Base-by-base conservation (phyloP, 2,888 invertebrate species). In the Acanthopleura granulata region DNA sequence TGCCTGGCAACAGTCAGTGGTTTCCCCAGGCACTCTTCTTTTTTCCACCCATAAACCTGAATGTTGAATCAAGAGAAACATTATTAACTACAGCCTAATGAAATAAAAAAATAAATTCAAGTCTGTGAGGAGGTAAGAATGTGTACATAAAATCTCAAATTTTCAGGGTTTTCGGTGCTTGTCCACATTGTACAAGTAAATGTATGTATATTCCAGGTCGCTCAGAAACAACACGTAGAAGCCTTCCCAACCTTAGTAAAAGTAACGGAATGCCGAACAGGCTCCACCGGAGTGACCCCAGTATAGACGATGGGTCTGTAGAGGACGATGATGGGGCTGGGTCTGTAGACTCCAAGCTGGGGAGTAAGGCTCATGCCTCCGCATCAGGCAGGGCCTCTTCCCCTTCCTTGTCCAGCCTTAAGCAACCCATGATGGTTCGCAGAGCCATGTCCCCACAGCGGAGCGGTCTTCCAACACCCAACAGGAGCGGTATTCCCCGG, bases 271-370 rank as follows among this genome's bases (percentile, higher is more conserved):
- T 66, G 66, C 66, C 66, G 76, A 29, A 77, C 81, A 14, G 83
- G 81, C 62, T 83, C 62, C 83, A 86, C 77, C 81, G 84, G 50
- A 85, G 86, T 81, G 86, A 86, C 79, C 85, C 87, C 72, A 85
- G 85, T 77, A 78, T 87, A 76, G 85, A 85, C 49, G 81, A 83
- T 57, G 81, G 81, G 49, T 83, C 83, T 16, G 80, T 78, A 1
- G 81, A 80, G 22, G 83, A 83, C 76, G 84, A 84, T 71, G 84
- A 84, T 62, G 77, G 77, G 30, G 80, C 83, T 72, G 76, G 79
- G 49, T 77, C 79, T 12, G 77, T 81, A n/a, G 82, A 82, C 62
- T 75, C 81, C 16, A 66, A 25, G 27, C n/a, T 15, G 25, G 75
- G 74, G 0, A 79, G 82, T 75, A 80, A 83, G 30, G 77, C 80